Evolutionary conservation across 2,888 invertebrate species (phyloP).

Genomic region (Neria commutata): DNA sequence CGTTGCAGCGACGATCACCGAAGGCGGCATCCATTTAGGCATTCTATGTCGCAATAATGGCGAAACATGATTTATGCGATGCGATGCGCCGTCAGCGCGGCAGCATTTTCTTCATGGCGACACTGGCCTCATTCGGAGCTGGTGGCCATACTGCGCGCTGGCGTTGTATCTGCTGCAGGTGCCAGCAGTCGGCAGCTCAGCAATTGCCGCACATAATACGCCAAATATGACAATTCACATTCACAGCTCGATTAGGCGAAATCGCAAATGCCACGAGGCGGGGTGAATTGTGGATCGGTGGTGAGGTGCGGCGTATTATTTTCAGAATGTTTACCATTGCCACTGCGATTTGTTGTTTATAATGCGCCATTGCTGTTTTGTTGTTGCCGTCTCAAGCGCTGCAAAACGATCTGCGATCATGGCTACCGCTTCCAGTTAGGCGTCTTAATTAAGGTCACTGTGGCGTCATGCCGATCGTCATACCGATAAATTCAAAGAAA

Average conservation of each 20-base stretch:
- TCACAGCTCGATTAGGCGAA: too few species aligned
- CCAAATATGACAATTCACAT: too few species aligned
- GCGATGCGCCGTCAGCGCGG: neutral
- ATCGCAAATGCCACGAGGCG: too few species aligned
- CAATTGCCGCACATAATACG: too few species aligned
- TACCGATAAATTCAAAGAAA: neutral
- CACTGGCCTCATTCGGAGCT: slow-evolving; percentile 13
- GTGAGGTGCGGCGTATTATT: slow-evolving; percentile 6
- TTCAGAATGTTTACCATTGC: slow-evolving; percentile 1
- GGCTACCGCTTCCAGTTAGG: too few species aligned
- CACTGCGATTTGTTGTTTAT: neutral
- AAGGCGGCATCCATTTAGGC: neutral
- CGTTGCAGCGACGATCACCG: too few species aligned
- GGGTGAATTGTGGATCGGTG: neutral
- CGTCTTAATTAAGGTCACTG: slow-evolving; percentile 15
- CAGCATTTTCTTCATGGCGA: neutral
- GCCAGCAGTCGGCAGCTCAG: too few species aligned
- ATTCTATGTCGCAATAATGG: neutral
- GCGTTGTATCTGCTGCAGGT: neutral
- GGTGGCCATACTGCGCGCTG: neutral
- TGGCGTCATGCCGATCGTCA: slow-evolving; percentile 8
- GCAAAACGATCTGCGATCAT: too few species aligned
- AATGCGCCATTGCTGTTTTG: neutral
- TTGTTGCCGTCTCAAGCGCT: slow-evolving; percentile 6
- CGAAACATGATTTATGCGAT: neutral